A percentile compares a stretch with the other conserved stretches of the same genome.
phyloP scores from a whole-genome alignment of 1,140 invertebrate species.

The Patella vulgata region DNA sequence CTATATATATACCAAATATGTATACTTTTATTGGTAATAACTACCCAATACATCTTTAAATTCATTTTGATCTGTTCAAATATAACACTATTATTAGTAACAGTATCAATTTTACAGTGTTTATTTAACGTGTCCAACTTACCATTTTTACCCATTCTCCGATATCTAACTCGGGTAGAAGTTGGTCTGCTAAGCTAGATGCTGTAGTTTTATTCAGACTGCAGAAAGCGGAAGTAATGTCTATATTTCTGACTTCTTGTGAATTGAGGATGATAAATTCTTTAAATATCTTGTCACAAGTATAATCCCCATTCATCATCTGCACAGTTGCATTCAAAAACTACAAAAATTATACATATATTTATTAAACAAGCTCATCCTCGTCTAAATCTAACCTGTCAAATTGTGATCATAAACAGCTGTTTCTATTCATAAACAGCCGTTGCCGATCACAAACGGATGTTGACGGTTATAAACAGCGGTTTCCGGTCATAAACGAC shows the following conservation, averaged over 20 bases:
- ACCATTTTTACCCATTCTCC: conserved; percentile 49
- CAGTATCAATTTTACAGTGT: too few species aligned
- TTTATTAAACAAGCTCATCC: neutral
- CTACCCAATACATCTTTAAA: too few species aligned
- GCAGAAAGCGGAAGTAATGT: conserved; percentile 28
- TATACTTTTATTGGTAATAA: too few species aligned
- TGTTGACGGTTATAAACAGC: too few species aligned
- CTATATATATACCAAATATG: too few species aligned
- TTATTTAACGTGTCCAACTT: conserved; percentile 3
- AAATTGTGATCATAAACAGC: too few species aligned
- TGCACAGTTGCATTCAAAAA: conserved; percentile 17
- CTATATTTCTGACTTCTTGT: conserved; percentile 24
- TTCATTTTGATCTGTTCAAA: too few species aligned
- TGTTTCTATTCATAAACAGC: too few species aligned
- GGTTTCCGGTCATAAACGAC: too few species aligned
- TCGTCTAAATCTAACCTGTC: neutral
- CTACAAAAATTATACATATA: neutral
- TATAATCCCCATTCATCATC: neutral
- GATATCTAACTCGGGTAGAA: conserved; percentile 44
- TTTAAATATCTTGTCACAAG: conserved; percentile 21
- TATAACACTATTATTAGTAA: too few species aligned
- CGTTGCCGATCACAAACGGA: too few species aligned
- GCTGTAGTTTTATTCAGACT: conserved; percentile 14
- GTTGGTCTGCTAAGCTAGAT: conserved; percentile 1
- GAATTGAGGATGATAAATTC: conserved; percentile 23